These are phyloP conservation scores for Eriosoma lanigerum DNA, from an alignment of 1,140 invertebrate species.

Conservation along the genomic window DNA sequence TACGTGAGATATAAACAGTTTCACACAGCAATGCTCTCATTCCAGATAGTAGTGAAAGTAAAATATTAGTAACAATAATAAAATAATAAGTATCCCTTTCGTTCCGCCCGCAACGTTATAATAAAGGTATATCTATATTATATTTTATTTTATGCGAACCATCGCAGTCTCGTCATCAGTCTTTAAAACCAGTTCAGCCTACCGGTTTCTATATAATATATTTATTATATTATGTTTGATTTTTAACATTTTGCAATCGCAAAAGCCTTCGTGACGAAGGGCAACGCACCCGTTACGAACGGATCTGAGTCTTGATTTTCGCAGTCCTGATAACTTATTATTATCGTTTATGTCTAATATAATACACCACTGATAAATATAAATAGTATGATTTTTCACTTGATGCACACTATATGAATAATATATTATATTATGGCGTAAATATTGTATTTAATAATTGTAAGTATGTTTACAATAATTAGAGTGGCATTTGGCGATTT, in stretches of 20 bases:
- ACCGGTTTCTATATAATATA: slow-evolving; percentile 1
- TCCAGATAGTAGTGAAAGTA: not conserved
- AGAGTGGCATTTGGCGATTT: not conserved
- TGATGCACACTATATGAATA: no score
- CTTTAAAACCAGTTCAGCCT: slow-evolving; percentile 23
- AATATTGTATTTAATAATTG: not conserved
- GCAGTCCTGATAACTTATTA: no score
- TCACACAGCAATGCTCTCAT: not conserved
- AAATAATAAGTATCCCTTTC: slow-evolving; percentile 49
- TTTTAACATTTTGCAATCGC: not conserved
- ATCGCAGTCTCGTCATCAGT: not conserved
- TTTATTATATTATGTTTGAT: not conserved
- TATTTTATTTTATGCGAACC: not conserved
- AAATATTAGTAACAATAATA: no score
- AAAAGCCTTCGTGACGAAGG: not conserved
- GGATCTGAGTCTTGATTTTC: not conserved
- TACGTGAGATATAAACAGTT: no score
- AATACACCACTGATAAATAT: no score
- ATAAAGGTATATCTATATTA: not conserved
- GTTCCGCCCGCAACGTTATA: not conserved
- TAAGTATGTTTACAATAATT: not conserved
- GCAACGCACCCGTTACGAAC: not conserved
- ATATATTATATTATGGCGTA: no score
- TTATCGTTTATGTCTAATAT: no score
- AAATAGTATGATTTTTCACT: no score